These are phyloP conservation scores for Delia radicum DNA, from an alignment of 1,140 invertebrate species.

Conservation along the genomic window DNA sequence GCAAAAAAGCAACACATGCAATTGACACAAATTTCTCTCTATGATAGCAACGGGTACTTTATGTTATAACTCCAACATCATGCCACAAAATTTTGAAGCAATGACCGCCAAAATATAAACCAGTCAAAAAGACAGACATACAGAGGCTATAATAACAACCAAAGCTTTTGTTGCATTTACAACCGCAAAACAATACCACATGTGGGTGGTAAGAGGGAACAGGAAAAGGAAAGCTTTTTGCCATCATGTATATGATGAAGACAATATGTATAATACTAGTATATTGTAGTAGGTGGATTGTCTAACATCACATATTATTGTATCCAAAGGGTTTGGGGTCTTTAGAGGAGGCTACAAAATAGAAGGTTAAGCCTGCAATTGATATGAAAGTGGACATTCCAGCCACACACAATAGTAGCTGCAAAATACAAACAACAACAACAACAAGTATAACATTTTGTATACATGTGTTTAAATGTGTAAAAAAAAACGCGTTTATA, in stretches of 20 bases:
- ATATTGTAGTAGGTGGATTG: neutral
- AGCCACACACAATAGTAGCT: neutral
- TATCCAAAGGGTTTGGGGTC: neutral
- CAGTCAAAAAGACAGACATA: conserved; percentile 1
- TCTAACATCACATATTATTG: no score
- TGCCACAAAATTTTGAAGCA: neutral
- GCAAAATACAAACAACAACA: neutral
- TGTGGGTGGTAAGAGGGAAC: neutral
- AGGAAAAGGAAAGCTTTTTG: neutral
- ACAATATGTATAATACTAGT: neutral
- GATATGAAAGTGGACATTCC: conserved; percentile 20
- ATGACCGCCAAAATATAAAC: conserved; percentile 23
- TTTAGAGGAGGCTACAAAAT: neutral
- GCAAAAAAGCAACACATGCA: neutral
- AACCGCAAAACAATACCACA: conserved; percentile 15
- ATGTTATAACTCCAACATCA: neutral
- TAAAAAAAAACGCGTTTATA: conserved; percentile 12
- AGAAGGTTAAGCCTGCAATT: conserved; percentile 22
- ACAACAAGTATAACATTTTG: conserved; percentile 11
- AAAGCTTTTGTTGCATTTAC: conserved; percentile 15
- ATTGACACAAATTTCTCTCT: conserved; percentile 10
- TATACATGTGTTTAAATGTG: neutral
- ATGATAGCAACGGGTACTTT: neutral
- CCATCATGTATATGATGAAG: neutral
- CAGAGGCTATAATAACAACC: neutral